Evolutionary conservation across 2,113 vertebrate species (phyloP), one percentile per base, ranked within the genome.

Genomic region (Mus musculus): DNA sequence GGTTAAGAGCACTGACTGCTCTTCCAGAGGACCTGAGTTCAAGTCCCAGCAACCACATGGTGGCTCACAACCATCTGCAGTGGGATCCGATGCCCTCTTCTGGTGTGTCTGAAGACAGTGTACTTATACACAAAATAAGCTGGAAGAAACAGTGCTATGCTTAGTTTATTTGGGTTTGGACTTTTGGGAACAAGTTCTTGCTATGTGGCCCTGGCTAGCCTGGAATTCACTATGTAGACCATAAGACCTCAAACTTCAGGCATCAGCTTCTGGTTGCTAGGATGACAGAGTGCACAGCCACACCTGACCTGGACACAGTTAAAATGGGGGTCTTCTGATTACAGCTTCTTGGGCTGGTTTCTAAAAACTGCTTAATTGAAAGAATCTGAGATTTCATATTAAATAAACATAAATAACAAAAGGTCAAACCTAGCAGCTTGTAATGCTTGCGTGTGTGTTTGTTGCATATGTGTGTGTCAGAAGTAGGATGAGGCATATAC

Each of bases 321-420:
- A 85, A 93, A 96, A 72, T 56, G 17, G 80, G 26, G 24, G n/a
- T 91, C 73, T 36, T 77, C 56, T 82, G 26, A 96, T 26, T 65
- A 7, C 33, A 78, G 14, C 33, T 39, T 81, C 69, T 89, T 52
- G 71, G 33, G 16, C 56, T 72, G 65, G 85, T 71, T 78, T 39
- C 20, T 36, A 52, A 76, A 30, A 91, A 75, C 39, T 88, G 49
- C 9, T 91, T 82, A 91, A 93, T 52, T 76, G 26, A 93, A 84
- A 63, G 52, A 86, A 82, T 4, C 73, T 91, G 89, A 46, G 30
- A 82, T 71, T 81, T 92, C 80, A 93, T 49, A 85, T 56, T 90
- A 94, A 78, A 92, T 86, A 46, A 91, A 52, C 33, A 75, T 30
- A 92, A 91, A 89, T 22, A 81, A 72, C 24, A 52, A 88, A 54